Evolutionary conservation across 2,797 vertebrate species (phyloP).

Genomic region (Aselliscus stoliczkanus): DNA sequence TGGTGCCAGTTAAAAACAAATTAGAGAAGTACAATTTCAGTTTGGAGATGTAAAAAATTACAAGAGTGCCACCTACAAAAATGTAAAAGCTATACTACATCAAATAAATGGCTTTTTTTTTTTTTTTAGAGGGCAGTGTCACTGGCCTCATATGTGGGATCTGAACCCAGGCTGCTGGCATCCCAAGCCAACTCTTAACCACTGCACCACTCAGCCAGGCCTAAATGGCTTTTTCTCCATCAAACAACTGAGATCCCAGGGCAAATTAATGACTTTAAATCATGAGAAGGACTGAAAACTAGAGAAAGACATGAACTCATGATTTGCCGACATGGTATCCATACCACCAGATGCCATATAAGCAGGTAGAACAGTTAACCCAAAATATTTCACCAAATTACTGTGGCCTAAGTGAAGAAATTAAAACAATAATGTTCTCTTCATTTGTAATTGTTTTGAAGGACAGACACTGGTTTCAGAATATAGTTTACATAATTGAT

Average conservation of each 20-base stretch:
- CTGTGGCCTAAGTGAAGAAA: not conserved
- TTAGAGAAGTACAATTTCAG: not conserved
- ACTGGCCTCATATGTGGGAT: too few species aligned
- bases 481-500: not conserved
- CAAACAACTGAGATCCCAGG: not conserved
- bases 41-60: not conserved
- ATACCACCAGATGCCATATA: not conserved
- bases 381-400: not conserved
- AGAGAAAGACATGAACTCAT: not conserved
- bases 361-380: not conserved
- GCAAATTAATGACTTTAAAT: not conserved
- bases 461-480: not conserved
- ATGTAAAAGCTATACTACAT: not conserved
- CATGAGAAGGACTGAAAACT: not conserved
- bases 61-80: not conserved
- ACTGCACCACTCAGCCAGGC: too few species aligned
- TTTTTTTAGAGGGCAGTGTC: too few species aligned
- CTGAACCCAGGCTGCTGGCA: too few species aligned
- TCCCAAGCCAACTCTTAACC: too few species aligned
- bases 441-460: not conserved
- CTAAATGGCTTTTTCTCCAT: not conserved
- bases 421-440: not conserved
- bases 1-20: not conserved
- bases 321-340: not conserved
- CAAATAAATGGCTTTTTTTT: not conserved